Evolutionary conservation across 2,888 invertebrate species (phyloP).

Genomic region (Patella caerulea): DNA sequence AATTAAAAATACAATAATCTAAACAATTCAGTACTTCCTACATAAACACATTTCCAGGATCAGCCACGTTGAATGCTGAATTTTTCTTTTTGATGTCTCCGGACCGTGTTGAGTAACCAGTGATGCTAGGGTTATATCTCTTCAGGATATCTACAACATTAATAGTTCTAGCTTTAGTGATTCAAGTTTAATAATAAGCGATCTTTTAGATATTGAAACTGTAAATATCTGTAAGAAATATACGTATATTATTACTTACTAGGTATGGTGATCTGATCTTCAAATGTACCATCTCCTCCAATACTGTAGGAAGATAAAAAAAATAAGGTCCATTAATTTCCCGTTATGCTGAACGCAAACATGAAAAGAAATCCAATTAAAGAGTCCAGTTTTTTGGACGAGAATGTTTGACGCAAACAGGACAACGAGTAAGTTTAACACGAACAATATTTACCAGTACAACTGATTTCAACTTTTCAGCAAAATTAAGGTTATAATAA

Average conservation of each 20-base stretch:
- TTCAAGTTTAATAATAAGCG: background rate
- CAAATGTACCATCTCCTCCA: constrained; percentile 54
- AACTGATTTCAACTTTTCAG: too few species aligned
- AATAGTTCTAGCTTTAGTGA: background rate
- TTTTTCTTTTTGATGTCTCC: constrained; percentile 44
- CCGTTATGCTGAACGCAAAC: background rate
- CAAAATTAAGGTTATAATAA: too few species aligned
- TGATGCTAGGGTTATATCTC: constrained; percentile 59
- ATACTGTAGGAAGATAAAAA: constrained; percentile 44
- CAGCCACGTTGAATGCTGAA: constrained; percentile 61
- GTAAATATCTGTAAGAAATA: background rate
- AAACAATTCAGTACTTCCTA: constrained; percentile 30
- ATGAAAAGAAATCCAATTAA: too few species aligned
- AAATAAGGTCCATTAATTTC: too few species aligned
- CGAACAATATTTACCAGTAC: too few species aligned
- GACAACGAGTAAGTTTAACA: too few species aligned
- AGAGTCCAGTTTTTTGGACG: too few species aligned
- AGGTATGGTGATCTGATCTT: constrained; percentile 51
- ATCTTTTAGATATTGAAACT: background rate
- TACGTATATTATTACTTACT: constrained; percentile 43
- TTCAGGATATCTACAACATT: constrained; percentile 59
- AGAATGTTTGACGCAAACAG: too few species aligned
- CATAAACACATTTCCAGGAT: constrained; percentile 59
- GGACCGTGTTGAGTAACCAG: constrained; percentile 57
- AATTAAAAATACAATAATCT: too few species aligned